Evolutionary conservation across 2,888 invertebrate species (phyloP), one percentile per base, ranked within the genome.

Genomic region (Troides aeacus): DNA sequence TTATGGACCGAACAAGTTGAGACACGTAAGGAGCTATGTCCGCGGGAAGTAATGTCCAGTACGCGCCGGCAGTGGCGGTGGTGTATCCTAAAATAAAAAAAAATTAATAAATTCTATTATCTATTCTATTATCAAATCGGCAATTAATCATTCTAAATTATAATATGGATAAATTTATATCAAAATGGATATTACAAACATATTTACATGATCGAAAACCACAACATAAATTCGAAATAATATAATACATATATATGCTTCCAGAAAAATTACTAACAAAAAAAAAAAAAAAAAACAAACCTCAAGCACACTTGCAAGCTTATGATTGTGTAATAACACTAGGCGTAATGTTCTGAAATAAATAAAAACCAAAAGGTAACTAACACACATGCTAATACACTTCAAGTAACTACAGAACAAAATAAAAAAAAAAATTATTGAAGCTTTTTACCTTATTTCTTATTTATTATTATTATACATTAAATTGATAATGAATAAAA

Each of bases 31-130:
- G 72, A 75, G 76, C 88, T 92, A 91, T 89, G 92, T 89, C 78
- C 92, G 88, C 8, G 91, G 90, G 80, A 81, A 92, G 78, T 88
- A 92, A 78, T 89, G 90, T 8, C 91, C 92, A 56, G 90, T 90
- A 77, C 92, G 92, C 12, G 92, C 92, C n/a, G 92, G 92, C 42
- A 92, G 79, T 57, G 92, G 92, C 6, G 92, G 92, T 7, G 92
- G 92, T 0, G 90, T 91, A 75, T 92, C 92, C 92, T 92, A 85
- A 0, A 83, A 75, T n/a, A 56, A 71, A 58, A 74, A 72, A 68
- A 60, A 69, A 69, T 21, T 21, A 21, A 21, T 21, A 21, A 0
- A 21, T 21, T 21, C 21, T 21, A 21, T 21, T 21, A 21, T 21
- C 21, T 21, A 21, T 21, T 21, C 21, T 21, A 21, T 21, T 21